phyloP scores from a whole-genome alignment of 2,113 vertebrate genomes.

The Salminus brasiliensis region DNA sequence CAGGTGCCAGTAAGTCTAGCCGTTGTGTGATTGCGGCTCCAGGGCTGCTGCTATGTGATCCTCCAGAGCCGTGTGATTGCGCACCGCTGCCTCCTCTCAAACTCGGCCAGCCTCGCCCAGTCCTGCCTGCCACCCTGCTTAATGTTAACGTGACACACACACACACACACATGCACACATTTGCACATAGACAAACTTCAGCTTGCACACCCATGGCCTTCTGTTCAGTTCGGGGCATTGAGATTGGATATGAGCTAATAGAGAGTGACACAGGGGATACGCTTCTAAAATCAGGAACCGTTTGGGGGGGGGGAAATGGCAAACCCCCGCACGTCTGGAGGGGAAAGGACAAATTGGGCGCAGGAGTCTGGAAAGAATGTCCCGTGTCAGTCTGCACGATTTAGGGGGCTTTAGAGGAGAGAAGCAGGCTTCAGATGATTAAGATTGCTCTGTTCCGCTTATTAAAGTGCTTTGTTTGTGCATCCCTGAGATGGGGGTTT shows the following conservation, averaged over 20 bases:
- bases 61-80: slow-evolving; percentile 90
- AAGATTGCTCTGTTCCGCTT: slow-evolving; percentile 5
- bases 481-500: neutral
- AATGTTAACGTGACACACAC: slow-evolving; percentile 52
- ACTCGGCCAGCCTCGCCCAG: slow-evolving; percentile 42
- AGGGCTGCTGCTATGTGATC: slow-evolving; percentile 95
- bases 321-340: slow-evolving; percentile 20
- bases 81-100: slow-evolving; percentile 84
- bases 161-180: slow-evolving; percentile 38
- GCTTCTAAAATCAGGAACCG: slow-evolving; percentile 53
- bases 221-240: slow-evolving; percentile 48
- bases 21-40: slow-evolving; percentile 90
- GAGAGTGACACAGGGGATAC: slow-evolving; percentile 45
- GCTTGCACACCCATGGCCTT: slow-evolving; percentile 10
- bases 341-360: slow-evolving; percentile 52
- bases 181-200: slow-evolving; percentile 26
- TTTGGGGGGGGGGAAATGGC: slow-evolving; percentile 44
- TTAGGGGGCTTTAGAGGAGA: slow-evolving; percentile 4
- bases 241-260: slow-evolving; percentile 34
- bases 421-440: slow-evolving; percentile 8
- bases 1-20: slow-evolving; percentile 99
- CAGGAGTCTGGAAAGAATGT: slow-evolving; percentile 25
- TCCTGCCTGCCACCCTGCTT: slow-evolving; percentile 73
- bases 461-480: neutral
- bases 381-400: slow-evolving; percentile 1